Percentiles rank a stretch among this genome's conserved stretches.
These are phyloP conservation scores for Drosophila mimica DNA, from an alignment of 2,888 invertebrate genomes.

Conservation along the genomic window DNA sequence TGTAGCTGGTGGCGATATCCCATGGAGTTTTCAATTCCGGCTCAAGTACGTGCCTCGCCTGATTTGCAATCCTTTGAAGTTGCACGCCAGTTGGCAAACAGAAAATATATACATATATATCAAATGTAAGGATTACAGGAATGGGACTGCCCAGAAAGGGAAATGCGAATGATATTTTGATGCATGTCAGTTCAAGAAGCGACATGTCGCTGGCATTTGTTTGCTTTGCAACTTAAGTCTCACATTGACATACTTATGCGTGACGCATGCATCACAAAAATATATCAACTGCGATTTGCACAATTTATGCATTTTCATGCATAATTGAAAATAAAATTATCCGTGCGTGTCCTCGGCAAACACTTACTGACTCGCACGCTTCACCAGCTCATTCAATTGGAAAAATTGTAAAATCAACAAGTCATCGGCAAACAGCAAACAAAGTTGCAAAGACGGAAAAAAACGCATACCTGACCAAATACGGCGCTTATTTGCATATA, in stretches of 20 bases:
- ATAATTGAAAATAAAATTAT: constrained; percentile 61
- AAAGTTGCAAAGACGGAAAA: constrained; percentile 18
- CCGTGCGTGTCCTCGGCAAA: constrained; percentile 40
- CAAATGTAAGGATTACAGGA: neutral
- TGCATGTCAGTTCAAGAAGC: constrained; percentile 55
- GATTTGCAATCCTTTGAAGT: constrained; percentile 64
- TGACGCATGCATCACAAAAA: constrained; percentile 32
- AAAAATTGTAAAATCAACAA: constrained; percentile 78
- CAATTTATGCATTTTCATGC: constrained; percentile 39
- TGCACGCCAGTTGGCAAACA: constrained; percentile 30
- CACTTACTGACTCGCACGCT: constrained; percentile 38
- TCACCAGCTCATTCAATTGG: constrained; percentile 63
- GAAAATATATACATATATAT: neutral
- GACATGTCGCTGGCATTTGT: constrained; percentile 46
- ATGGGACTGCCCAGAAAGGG: neutral
- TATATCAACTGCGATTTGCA: constrained; percentile 31
- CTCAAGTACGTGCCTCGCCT: constrained; percentile 60
- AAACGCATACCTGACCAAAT: constrained; percentile 51
- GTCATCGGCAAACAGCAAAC: constrained; percentile 67
- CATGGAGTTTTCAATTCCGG: constrained; percentile 67
- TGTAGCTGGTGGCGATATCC: constrained; percentile 41
- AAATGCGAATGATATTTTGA: constrained; percentile 42
- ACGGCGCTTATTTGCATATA: constrained; percentile 68
- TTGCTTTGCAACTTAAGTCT: constrained; percentile 33
- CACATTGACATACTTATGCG: constrained; percentile 16